Conservation (phyloP, 2,113 vertebrate species). For the Capricornis sumatraensis region DNA sequence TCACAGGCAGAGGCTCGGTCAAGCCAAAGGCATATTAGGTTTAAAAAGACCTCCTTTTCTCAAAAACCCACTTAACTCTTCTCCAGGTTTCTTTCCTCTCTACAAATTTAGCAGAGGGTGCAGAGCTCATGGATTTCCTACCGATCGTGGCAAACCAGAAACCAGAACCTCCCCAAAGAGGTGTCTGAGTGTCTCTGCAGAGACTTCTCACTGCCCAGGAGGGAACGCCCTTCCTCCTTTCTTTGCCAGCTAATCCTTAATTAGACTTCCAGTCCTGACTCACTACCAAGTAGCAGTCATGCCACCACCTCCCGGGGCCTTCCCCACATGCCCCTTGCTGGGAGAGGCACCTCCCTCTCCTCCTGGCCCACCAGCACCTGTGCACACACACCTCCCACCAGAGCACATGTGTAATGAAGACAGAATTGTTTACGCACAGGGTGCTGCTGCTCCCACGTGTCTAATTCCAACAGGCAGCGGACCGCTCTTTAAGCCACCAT, state of each 20-base stretch:
- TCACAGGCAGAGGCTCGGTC: background rate
- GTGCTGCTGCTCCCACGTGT: background rate
- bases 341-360: background rate
- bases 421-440: background rate
- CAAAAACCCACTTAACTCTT: background rate
- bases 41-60: background rate
- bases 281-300: background rate
- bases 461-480: background rate
- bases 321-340: background rate
- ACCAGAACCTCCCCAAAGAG: background rate
- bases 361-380: background rate
- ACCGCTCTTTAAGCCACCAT: background rate
- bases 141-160: background rate
- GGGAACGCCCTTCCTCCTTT: background rate
- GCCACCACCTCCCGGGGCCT: background rate
- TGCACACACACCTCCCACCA: background rate
- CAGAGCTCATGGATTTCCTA: background rate
- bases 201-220: background rate
- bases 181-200: background rate
- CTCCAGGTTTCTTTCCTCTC: background rate
- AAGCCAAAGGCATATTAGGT: background rate
- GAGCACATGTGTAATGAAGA: background rate
- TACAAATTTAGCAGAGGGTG: background rate
- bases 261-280: background rate
- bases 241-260: background rate